Evolutionary conservation across 1,140 invertebrate genomes (phyloP), one percentile per base, ranked within the genome.

Genomic region (Micrasema minimum): DNA sequence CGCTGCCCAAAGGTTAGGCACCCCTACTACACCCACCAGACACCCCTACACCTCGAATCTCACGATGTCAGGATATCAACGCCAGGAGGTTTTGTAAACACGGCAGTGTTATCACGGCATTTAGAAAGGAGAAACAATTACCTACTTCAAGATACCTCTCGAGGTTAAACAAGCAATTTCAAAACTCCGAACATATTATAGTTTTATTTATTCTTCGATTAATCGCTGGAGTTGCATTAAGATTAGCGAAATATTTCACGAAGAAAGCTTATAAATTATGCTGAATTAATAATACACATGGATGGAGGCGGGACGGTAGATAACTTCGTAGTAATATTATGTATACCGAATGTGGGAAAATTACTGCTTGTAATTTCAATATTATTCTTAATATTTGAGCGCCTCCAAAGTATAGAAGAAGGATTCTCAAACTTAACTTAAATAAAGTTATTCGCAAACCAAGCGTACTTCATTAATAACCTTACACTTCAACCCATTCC

Each of bases 271-370:
- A 59, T 41, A 41, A 11, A 23, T 38, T 43, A 59, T 38, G 55
- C 55, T 22, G 22, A 59, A 37, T 68, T 50, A 26, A 66, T 67
- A 35, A 69, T 68, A 50, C 7, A 31, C 26, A 7, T 75, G 73
- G 73, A 75, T 75, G 73, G 73, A 75, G 61, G 69, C 69, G 73
- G 73, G 73, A 75, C 73, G 73, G 73, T 61, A 69, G 69, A 71
- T 66, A 61, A 72, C 26, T 31, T 31, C 26, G 26, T 31, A 31
- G 26, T 31, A 31, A 31, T 31, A 31, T 4, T 31, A 61, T 75
- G 66, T 72, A 75, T 69, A 69, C 57, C 18, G 55, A 69, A n/a
- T 11, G 22, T 55, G 26, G 51, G 26, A 37, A 31, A 7, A 55
- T n/a, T 55, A 26, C 9, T 37, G 14, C 31, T 31, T 46, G 43